Base-by-base conservation (phyloP, 2,797 vertebrate species). In the Periparus ater region DNA sequence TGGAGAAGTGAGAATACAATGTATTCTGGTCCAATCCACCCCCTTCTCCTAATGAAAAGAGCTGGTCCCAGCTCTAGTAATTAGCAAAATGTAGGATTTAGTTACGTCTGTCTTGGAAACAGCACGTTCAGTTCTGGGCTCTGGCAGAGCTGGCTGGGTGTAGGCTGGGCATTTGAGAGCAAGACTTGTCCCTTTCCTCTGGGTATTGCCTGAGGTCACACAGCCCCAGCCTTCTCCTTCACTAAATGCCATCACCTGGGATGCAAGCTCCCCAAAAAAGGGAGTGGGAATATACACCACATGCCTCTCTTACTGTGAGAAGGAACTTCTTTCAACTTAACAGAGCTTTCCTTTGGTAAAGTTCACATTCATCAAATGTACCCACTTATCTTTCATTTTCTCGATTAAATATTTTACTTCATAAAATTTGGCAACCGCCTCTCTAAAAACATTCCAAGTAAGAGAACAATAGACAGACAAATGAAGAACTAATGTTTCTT, bases 401-500 rank as follows among this genome's bases (percentile, higher is more conserved):
- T 94, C 13, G 22, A 93, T 94, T 88, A 95, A 94, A 83, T 86
- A 71, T 68, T 95, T 95, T 81, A 89, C 88, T 90, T 83, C 58
- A 85, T 47, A 96, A 91, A 91, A 91, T 85, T 92, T 93, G 95
- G 91, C 94, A 96, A 87, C 29, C n/a, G 38, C 34, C 34, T 85
- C 63, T 93, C 90, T 85, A 88, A 94, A 96, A 96, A 96, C 90
- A 90, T 95, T 96, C 82, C 78, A 96, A 92, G 71, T 60, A 86
- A 85, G 83, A 93, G 63, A 97, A 96, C 93, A 96, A 95, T 92
- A 89, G 85, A 83, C 66, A 91, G 63, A 82, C 76, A 96, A 94
- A 96, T 55, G 83, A 93, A 96, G 85, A 94, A 76, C 65, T 89
- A 95, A 92, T 95, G 61, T 94, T 94, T 93, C 80, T 95, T 93